Evolutionary conservation across 2,113 vertebrate species (phyloP).

Genomic region (Rhabdomys dilectus): DNA sequence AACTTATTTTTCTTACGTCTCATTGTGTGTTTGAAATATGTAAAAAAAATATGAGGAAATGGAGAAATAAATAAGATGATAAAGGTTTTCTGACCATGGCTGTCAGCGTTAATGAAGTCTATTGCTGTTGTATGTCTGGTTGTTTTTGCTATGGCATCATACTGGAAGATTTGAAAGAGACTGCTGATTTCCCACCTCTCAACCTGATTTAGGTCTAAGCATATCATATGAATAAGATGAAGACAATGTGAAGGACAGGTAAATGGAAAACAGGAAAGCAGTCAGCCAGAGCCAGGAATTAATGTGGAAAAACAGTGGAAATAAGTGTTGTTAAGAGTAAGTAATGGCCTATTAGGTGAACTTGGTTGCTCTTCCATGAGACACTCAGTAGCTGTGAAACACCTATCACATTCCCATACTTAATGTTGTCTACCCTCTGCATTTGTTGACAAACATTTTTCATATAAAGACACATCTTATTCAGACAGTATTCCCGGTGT

Average conservation of each 20-base stretch:
- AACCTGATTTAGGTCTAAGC: not conserved
- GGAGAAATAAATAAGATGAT: not conserved
- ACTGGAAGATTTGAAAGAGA: not conserved
- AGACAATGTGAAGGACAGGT: not conserved
- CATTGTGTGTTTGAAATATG: not conserved
- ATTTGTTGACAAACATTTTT: not conserved
- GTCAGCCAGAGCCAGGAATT: not conserved
- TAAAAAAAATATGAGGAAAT: not conserved
- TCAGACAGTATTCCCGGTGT: conserved; percentile 78
- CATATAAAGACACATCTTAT: conserved; percentile 68
- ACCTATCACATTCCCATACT: not conserved
- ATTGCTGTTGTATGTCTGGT: not conserved
- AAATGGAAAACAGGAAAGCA: not conserved
- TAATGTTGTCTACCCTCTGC: not conserved
- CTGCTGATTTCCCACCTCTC: accelerated
- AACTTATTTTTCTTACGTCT: not conserved
- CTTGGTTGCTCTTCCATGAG: not conserved
- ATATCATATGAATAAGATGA: not conserved
- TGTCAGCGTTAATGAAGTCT: not conserved
- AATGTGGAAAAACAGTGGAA: not conserved
- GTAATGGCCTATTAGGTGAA: not conserved
- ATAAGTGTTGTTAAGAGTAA: not conserved
- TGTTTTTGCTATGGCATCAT: not conserved
- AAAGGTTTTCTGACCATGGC: not conserved
- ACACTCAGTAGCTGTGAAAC: not conserved